Evolutionary conservation across 2,888 invertebrate genomes (phyloP), one percentile per base, ranked within the genome.

Genomic region (Creontiades dilutus): DNA sequence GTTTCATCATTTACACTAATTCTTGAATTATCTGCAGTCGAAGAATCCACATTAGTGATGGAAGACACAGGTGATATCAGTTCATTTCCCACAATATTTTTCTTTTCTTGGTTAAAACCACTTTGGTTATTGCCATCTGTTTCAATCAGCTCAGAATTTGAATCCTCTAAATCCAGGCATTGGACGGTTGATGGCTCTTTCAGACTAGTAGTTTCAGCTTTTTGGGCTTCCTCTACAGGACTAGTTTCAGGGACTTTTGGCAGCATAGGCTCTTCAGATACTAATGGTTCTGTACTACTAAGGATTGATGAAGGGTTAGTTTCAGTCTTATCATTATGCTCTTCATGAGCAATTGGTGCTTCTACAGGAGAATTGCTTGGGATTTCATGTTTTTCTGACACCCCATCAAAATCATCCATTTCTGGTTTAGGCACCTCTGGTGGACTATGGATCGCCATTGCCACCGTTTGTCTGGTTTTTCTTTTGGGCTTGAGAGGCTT

Each of bases 401-500:
- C 37, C 13, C 75, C 75, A 2, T 2, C 3, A 37, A 37, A 37
- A 37, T 37, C 37, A 37, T 37, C 37, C n/a, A 16, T 28, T 7
- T 52, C 47, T 13, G 14, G 52, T 0, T 2, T 19, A 14, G 46
- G 75, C 16, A 75, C 46, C n/a, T 86, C 47, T 16, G 88, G 88
- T 13, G 88, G 88, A 52, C 88, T 88, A 27, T 88, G 88, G 4
- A 88, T 52, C 0, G 80, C 76, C 76, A 88, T 76, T 9, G 88
- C 88, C 11, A 88, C 88, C 2, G 88, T 48, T 16, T 80, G 88
- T 12, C 88, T 1, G 13, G 88, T 88, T 55, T 80, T 88, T 11
- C 88, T 48, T 76, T 14, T 28, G 14, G 88, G 61, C 75, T 75
- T 86, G 19, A 16, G 48, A 48, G 46, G 86, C 28, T 4, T 11